A percentile compares a stretch with the other conserved stretches of the same genome.
These are phyloP conservation scores for Cladopsammia gracilis DNA, from an alignment of 64 coral and sea anemone species.

Conservation along the genomic window DNA sequence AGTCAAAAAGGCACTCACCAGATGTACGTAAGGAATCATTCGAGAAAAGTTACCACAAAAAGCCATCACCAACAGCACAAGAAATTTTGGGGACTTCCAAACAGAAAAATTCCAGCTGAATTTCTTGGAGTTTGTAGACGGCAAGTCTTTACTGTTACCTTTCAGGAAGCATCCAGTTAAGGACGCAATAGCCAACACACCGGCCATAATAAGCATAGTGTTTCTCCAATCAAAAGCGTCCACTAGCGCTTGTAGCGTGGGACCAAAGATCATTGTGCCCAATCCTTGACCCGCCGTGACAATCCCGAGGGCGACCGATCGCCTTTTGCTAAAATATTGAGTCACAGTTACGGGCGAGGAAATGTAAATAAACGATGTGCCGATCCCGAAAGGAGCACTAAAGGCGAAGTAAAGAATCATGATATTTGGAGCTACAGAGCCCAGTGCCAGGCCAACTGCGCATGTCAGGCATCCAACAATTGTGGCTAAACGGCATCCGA, in stretches of 20 bases:
- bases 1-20: background rate
- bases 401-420: background rate
- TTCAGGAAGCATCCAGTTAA: slow-evolving; percentile 11
- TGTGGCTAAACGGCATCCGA: background rate
- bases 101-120: slow-evolving; percentile 3
- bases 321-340: background rate
- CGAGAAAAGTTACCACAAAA: background rate
- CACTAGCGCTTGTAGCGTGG: background rate
- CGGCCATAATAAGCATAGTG: slow-evolving; percentile 1
- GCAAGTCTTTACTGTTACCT: background rate
- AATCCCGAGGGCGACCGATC: slow-evolving; percentile 18
- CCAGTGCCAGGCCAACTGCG: background rate
- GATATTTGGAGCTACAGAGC: slow-evolving; percentile 2
- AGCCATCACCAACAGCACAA: background rate
- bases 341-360: background rate
- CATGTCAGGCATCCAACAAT: slow-evolving; percentile 4
- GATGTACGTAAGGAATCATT: slow-evolving; percentile 24
- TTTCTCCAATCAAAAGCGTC: slow-evolving; percentile 15
- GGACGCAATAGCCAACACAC: background rate
- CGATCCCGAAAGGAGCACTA: slow-evolving; percentile 16
- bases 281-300: slow-evolving; percentile 23
- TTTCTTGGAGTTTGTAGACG: background rate
- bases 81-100: slow-evolving; percentile 17
- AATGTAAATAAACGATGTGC: slow-evolving; percentile 9
- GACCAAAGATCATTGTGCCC: slow-evolving; percentile 35